Evolutionary conservation across 2,888 invertebrate species (phyloP), one percentile per base, ranked within the genome.

Genomic region (Plutella xylostella): DNA sequence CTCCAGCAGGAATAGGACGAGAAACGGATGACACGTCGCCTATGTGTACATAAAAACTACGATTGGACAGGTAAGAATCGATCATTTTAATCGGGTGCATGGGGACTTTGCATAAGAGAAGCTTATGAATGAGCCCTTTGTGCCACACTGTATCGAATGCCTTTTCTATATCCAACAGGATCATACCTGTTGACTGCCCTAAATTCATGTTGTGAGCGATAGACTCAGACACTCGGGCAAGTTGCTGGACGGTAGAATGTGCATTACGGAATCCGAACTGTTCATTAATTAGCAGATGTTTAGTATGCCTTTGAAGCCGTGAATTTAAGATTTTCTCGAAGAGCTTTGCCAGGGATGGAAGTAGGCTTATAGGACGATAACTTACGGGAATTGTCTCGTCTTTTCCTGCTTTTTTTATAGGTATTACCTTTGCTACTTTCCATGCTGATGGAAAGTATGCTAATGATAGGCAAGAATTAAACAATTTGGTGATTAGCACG

Each of bases 331-430:
- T 22, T n/a, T 28, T 40, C 31, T 50, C 50, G 22, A 50, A 48
- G 6, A 48, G 25, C n/a, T 48, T 48, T 20, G 45, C 44, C 2
- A 48, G 17, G 7, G 45, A 15, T 1, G 45, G 41, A 15, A 51
- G 28, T 15, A 51, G 17, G 31, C 48, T 50, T 5, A 48, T 51
- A 0, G 51, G 51, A 1, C 51, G 45, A 15, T 49, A 49, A 37
- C 39, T 42, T 4, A 15, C 22, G 11, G 48, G 45, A 11, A 40
- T 19, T 2, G n/a, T 22, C 1, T 4, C 18, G 31, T 45, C 45
- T 28, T 47, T 47, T 2, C 44, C 41, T 6, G 44, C 41, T 21
- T 47, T 47, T 21, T 43, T 37, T 12, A 47, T n/a, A 3, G 45
- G 38, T 4, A 47, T 47, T 4, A 47, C 42, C 35, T 45, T 48